Conservation (phyloP, 2,888 invertebrate genomes). For the Erynnis tages region DNA sequence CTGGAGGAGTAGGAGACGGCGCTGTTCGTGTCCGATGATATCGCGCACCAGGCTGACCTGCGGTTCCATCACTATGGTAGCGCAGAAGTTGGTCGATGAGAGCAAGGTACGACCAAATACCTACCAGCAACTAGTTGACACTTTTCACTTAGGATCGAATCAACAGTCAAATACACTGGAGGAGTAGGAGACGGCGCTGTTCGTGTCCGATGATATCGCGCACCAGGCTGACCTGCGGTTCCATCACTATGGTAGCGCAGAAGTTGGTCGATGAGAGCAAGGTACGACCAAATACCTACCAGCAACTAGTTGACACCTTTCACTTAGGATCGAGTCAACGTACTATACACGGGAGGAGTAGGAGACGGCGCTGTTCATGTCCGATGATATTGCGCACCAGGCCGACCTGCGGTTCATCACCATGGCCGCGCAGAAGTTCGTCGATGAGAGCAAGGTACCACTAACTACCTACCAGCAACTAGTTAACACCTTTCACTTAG, state of each 20-base stretch:
- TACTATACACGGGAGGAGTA: conserved; percentile 91
- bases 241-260: conserved; percentile 97
- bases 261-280: conserved; percentile 97
- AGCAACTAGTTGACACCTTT: too few relatives aligned
- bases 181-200: conserved; percentile 92
- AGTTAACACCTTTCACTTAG: conserved; percentile 90
- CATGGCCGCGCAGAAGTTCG: conserved; percentile 97
- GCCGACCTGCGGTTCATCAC: conserved; percentile 97
- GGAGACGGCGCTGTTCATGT: conserved; percentile 91
- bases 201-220: conserved; percentile 95
- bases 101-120: too few relatives aligned
- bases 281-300: too few relatives aligned
- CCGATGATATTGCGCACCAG: conserved; percentile 97
- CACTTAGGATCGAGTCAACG: conserved; percentile 91
- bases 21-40: conserved; percentile 94
- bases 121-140: too few relatives aligned
- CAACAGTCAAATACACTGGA: too few relatives aligned
- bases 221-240: conserved; percentile 97
- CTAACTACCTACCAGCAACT: too few relatives aligned
- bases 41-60: conserved; percentile 97
- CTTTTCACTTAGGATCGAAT: too few relatives aligned
- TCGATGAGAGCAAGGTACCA: conserved; percentile 97
- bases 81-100: conserved; percentile 97
- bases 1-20: conserved; percentile 93
- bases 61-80: conserved; percentile 97